phyloP scores from a whole-genome alignment of 1,140 invertebrate species.

The Hermetia illucens region DNA sequence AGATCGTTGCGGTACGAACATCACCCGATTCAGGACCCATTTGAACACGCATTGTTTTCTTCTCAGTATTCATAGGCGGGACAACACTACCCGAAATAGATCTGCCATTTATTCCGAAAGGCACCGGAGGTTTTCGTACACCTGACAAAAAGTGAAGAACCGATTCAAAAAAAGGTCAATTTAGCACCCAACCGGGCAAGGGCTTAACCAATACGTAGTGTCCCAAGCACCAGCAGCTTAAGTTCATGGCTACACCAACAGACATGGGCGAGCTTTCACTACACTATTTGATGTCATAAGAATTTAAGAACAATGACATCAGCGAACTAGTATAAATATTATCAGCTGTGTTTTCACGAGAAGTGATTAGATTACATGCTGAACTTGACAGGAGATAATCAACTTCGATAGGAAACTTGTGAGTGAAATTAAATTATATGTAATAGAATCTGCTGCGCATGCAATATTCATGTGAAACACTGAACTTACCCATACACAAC shows the following conservation, averaged over 20 bases:
- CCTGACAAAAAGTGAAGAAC: conserved; percentile 3
- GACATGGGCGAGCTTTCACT: no score
- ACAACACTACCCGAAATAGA: conserved; percentile 29
- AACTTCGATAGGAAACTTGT: neutral
- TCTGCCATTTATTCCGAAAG: conserved; percentile 35
- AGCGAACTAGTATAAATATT: no score
- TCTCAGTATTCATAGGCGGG: neutral
- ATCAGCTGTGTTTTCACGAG: no score
- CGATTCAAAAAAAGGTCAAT: neutral
- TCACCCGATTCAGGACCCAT: conserved; percentile 24
- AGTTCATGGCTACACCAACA: no score
- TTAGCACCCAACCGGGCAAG: conserved; percentile 25
- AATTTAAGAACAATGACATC: no score
- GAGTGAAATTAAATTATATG: neutral
- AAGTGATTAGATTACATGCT: conserved; percentile 34
- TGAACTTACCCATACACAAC: conserved; percentile 11
- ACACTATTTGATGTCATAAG: no score
- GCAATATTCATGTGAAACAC: no score
- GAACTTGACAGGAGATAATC: conserved; percentile 26
- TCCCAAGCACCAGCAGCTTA: no score
- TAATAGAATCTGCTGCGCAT: conserved; percentile 12
- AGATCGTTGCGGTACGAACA: conserved; percentile 25
- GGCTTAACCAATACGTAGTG: no score
- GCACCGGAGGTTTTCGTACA: conserved; percentile 40
- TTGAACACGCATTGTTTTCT: conserved; percentile 22